Percentiles rank a stretch among this genome's conserved stretches.
Conservation (phyloP, 2,113 vertebrate species). For the Saguinus midas region DNA sequence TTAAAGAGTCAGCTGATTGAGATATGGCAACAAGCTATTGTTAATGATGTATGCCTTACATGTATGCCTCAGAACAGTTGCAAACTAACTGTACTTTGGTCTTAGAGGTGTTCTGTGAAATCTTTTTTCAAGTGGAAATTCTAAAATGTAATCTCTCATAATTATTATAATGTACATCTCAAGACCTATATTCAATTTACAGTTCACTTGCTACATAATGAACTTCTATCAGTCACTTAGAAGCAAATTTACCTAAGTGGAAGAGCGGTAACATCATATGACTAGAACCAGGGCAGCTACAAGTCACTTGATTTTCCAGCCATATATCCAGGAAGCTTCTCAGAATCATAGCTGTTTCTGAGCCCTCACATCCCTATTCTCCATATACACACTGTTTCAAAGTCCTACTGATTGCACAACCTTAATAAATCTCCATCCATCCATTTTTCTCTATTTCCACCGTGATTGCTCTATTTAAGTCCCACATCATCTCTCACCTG, state of each 20-base stretch:
- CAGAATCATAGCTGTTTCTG: background rate
- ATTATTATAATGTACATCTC: slow-evolving; percentile 12
- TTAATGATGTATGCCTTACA: slow-evolving; percentile 33
- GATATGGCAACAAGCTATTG: background rate
- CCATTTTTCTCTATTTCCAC: background rate
- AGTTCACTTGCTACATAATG: background rate
- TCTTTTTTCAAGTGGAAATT: slow-evolving; percentile 12
- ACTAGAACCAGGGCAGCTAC: background rate
- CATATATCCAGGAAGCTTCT: background rate
- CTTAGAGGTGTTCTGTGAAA: background rate
- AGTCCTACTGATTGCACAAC: background rate
- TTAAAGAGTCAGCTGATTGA: slow-evolving; percentile 19
- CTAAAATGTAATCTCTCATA: slow-evolving; percentile 13
- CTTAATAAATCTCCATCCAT: background rate
- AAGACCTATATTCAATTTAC: background rate
- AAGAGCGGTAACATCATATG: background rate
- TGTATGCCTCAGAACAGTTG: background rate
- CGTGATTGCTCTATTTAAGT: background rate
- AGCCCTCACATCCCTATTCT: background rate
- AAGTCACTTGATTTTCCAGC: background rate
- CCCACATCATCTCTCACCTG: too few relatives aligned
- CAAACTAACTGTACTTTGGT: slow-evolving; percentile 56
- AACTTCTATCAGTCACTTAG: background rate
- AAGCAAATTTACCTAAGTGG: background rate
- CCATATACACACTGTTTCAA: background rate